Base-by-base conservation (phyloP, 2,797 vertebrate genomes). In the Melanotaenia pygmaea region DNA sequence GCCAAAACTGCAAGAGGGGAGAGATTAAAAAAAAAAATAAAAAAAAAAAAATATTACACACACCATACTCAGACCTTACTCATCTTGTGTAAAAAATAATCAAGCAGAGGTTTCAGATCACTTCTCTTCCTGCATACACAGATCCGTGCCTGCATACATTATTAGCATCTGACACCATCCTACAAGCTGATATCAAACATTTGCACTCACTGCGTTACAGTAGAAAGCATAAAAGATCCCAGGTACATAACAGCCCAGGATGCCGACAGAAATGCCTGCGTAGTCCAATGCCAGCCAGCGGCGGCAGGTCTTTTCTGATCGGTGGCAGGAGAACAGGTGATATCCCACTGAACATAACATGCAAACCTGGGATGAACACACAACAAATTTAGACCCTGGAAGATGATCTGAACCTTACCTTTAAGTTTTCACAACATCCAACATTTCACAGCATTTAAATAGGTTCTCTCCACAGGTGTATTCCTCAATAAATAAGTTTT, bases 161-260 rank as follows among this genome's bases (percentile, higher is more conserved):
- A 12, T 53, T 4, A 13, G 22, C 10, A 53, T 53, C 12, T 30
- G 1, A 30, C 13, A 56, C 8, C 4, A 71, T 16, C 28, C 18
- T 61, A 26, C 26, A 60, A 24, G 5, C 26, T 11, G 34, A 10
- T 4, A 26, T 6, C n/a, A n/a, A 59, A 13, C 10, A 1, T 54
- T 63, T 10, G 1, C 18, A 73, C 96, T 91, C 93, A 99, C 98
- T 3, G 95, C 94, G 57, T 96, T 96, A 88, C 98, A 99, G 83
- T 99, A 99, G 93, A 99, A 99, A 20, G 98, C 97, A 8, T 99
- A 99, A 92, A 98, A 99, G 60, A 99, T 96, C 40, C 98, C 98
- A 0, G 98, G 99, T 18, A 99, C 97, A 0, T 99, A 99, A 83
- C 98, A 99, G 86, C 98, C 98, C 77, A 99, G 93, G 91, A 99